A percentile compares a stretch with the other conserved stretches of the same genome.
phyloP scores from a whole-genome alignment of 2,888 invertebrate genomes.

The Lasioglossum marginatum region DNA sequence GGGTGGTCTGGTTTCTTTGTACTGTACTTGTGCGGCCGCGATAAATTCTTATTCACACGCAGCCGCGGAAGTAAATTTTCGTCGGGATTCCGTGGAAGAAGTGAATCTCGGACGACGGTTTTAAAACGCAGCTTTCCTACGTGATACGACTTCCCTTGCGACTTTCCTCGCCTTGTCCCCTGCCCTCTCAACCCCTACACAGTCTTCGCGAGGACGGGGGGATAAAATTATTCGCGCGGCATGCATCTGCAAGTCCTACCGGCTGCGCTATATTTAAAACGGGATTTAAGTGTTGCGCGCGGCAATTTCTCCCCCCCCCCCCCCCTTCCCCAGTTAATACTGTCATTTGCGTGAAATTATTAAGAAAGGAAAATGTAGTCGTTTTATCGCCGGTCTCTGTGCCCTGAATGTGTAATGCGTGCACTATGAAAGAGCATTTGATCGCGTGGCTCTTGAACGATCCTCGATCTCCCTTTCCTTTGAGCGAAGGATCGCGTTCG shows the following conservation, averaged over 20 bases:
- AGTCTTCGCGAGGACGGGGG: not conserved
- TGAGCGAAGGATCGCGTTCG: not conserved
- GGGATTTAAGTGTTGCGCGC: constrained; percentile 8
- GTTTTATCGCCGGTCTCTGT: not conserved
- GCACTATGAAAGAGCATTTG: not conserved
- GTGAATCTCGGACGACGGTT: constrained; percentile 35
- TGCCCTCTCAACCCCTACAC: not conserved
- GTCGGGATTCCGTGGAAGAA: constrained; percentile 8
- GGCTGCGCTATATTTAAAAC: constrained; percentile 13
- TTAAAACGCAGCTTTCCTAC: constrained; percentile 43
- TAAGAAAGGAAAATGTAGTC: not conserved
- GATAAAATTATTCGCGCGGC: not conserved
- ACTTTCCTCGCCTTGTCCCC: not conserved
- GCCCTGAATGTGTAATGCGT: not conserved
- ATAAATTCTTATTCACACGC: constrained; percentile 43
- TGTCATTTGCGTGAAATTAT: constrained; percentile 9
- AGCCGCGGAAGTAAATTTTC: constrained; percentile 35
- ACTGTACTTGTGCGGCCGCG: not conserved
- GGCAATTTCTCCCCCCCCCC: not conserved
- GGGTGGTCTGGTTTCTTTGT: not conserved
- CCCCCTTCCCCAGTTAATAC: not conserved
- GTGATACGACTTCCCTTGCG: constrained; percentile 29
- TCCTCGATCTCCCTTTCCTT: not conserved
- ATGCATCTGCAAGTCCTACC: not conserved
- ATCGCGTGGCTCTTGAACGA: not conserved